These are phyloP conservation scores for Coracias cyanogaster DNA, from an alignment of 2,797 vertebrate species.

Conservation along the genomic window DNA sequence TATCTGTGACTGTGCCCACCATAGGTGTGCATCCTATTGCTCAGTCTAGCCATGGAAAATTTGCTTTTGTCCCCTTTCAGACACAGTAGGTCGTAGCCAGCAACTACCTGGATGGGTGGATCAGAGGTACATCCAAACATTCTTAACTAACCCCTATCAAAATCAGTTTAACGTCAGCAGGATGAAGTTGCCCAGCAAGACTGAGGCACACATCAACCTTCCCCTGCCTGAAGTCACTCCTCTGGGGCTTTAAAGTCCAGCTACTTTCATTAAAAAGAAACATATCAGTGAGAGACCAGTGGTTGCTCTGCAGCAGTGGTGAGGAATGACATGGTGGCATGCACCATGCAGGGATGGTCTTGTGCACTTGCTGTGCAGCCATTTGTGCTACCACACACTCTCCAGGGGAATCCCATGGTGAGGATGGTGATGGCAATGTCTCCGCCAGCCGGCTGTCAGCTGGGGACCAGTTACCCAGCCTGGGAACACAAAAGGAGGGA, in stretches of 20 bases:
- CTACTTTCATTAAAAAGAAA: background rate
- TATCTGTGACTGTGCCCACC: background rate
- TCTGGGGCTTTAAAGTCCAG: background rate
- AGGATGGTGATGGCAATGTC: background rate
- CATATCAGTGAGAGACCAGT: background rate
- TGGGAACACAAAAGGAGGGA: background rate
- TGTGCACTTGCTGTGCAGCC: background rate
- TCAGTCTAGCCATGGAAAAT: background rate
- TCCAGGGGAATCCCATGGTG: background rate
- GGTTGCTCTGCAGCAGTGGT: background rate
- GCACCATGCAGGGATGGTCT: accelerated
- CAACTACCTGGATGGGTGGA: background rate
- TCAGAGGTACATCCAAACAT: background rate
- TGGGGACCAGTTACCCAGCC: background rate
- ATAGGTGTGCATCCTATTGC: accelerated
- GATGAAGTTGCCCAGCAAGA: background rate
- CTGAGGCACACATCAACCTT: accelerated
- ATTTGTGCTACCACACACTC: background rate
- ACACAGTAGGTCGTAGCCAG: background rate
- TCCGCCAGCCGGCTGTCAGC: background rate
- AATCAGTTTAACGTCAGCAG: background rate
- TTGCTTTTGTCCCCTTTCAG: background rate
- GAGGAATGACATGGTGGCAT: accelerated
- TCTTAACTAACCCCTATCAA: background rate
- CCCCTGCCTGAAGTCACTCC: background rate